Conservation (phyloP, 2,888 invertebrate genomes). For the Julus scandinavius region DNA sequence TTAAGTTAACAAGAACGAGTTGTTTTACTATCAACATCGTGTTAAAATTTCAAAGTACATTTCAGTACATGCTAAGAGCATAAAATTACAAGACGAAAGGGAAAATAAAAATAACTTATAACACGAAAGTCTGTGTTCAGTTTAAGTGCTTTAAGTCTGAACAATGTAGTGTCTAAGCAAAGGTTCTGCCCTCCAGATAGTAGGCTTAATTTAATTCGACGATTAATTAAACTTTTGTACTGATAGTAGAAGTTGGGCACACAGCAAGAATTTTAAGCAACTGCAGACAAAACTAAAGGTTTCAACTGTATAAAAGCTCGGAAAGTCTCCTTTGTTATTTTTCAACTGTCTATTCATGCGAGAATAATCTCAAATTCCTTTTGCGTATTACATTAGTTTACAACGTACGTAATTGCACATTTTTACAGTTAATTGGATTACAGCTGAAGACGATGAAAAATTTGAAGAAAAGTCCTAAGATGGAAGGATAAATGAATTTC, state of each 20-base stretch:
- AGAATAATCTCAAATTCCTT: constrained; percentile 37
- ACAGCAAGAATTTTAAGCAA: constrained; percentile 24
- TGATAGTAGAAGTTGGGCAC: background rate
- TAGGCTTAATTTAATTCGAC: constrained; percentile 41
- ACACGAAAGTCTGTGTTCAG: no score
- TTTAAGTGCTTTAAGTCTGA: background rate
- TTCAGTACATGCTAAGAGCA: background rate
- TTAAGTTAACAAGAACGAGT: constrained; percentile 8
- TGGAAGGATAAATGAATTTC: constrained; percentile 24
- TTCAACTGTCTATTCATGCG: constrained; percentile 41
- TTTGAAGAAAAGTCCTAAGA: constrained; percentile 12
- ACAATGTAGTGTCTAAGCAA: background rate
- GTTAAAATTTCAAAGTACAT: background rate
- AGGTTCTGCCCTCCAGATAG: constrained; percentile 23
- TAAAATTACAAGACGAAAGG: constrained; percentile 11
- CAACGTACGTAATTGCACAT: constrained; percentile 16
- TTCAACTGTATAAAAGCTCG: background rate
- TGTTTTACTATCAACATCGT: background rate
- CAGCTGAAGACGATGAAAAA: constrained; percentile 19
- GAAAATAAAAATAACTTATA: constrained; percentile 19
- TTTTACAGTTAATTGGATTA: constrained; percentile 45
- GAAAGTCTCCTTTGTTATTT: constrained; percentile 15
- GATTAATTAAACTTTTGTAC: constrained; percentile 5
- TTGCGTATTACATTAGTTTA: constrained; percentile 36
- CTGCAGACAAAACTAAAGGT: constrained; percentile 29